Percentiles rank a stretch among this genome's conserved stretches.
Evolutionary conservation across 2,888 invertebrate species (phyloP).

Genomic region (Drosophila paramelanica): DNA sequence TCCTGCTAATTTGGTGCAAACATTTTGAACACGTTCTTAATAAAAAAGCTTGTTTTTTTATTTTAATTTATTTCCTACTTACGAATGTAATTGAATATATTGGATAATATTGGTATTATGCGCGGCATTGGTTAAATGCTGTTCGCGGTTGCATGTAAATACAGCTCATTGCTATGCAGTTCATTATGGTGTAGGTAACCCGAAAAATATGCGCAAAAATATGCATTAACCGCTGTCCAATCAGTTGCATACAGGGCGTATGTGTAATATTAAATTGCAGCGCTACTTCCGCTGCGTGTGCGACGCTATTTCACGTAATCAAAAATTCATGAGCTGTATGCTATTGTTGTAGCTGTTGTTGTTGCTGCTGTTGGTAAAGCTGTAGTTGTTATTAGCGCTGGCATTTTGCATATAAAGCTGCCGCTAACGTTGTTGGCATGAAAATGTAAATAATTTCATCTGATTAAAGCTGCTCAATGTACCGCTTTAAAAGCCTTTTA

Average conservation of each 20-base stretch:
- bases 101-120: conserved; percentile 8
- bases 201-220: conserved; percentile 37
- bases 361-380: conserved; percentile 10
- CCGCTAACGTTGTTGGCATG: conserved; percentile 32
- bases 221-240: conserved; percentile 70
- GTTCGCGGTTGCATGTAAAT: conserved; percentile 20
- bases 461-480: conserved; percentile 40
- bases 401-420: conserved; percentile 41
- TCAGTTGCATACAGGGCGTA: conserved; percentile 68
- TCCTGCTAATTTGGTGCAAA: background rate
- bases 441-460: conserved; percentile 62
- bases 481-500: conserved; percentile 4
- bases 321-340: conserved; percentile 74
- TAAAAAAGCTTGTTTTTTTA: background rate
- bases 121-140: conserved; percentile 4
- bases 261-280: conserved; percentile 73
- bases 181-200: conserved; percentile 30
- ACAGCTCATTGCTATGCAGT: conserved; percentile 42
- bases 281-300: conserved; percentile 62
- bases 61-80: background rate
- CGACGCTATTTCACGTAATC: conserved; percentile 64
- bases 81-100: conserved; percentile 2
- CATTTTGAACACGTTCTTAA: background rate
- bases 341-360: conserved; percentile 9
- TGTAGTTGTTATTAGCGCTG: conserved; percentile 37